Evolutionary conservation across 1,140 invertebrate species (phyloP).

Genomic region (Diabrotica undecimpunctata): DNA sequence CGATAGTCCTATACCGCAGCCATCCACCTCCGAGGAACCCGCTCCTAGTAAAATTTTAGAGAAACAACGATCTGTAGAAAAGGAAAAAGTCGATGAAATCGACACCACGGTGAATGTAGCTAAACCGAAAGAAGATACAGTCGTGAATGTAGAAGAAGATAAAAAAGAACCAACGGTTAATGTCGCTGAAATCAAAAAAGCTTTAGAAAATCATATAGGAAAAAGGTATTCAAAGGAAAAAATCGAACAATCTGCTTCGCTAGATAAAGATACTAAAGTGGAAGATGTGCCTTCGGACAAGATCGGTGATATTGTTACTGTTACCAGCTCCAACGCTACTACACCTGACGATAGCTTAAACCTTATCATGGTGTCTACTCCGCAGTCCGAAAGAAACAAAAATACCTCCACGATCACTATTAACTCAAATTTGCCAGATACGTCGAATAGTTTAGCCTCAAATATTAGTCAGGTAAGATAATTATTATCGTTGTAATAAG

Average conservation of each 20-base stretch:
- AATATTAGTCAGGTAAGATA: conserved; percentile 61
- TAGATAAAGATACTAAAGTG: background rate
- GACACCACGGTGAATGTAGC: background rate
- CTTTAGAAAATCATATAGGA: conserved; percentile 29
- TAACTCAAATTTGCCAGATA: conserved; percentile 54
- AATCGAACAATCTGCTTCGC: background rate
- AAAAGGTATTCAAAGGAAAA: conserved; percentile 27
- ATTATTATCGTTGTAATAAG: no score
- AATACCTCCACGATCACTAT: conserved; percentile 60
- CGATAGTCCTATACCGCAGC: conserved; percentile 5
- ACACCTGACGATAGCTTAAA: conserved; percentile 34
- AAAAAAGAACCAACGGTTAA: conserved; percentile 3
- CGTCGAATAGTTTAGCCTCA: conserved; percentile 64
- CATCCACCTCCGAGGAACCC: background rate
- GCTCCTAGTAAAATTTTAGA: background rate
- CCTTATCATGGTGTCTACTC: conserved; percentile 33
- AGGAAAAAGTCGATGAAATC: conserved; percentile 9
- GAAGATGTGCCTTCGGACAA: conserved; percentile 12
- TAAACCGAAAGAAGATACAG: background rate
- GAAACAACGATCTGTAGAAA: conserved; percentile 2
- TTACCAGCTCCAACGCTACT: conserved; percentile 29
- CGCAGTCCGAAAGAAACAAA: conserved; percentile 32
- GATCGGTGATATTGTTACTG: conserved; percentile 30
- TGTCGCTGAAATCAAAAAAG: conserved; percentile 24
- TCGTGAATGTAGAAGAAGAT: conserved; percentile 7